Evolutionary conservation across 1,140 invertebrate genomes (phyloP).

Genomic region (Glossosoma conforme): DNA sequence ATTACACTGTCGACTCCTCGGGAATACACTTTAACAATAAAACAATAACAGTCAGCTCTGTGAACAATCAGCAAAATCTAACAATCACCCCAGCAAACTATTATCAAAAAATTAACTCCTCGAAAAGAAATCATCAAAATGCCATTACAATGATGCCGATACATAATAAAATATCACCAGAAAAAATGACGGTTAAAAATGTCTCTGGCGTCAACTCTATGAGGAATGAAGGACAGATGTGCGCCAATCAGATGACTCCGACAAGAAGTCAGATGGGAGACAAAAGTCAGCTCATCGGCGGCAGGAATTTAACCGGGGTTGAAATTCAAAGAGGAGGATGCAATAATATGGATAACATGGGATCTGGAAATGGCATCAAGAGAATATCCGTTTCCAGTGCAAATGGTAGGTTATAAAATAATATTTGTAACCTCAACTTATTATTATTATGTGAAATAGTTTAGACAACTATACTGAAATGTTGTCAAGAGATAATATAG

Average conservation of each 20-base stretch:
- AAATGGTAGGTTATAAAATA: conserved; percentile 24
- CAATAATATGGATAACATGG: conserved; percentile 22
- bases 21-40: conserved; percentile 41
- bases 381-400: conserved; percentile 22
- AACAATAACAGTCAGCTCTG: conserved; percentile 34
- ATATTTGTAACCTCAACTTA: conserved; percentile 10
- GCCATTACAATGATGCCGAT: conserved; percentile 38
- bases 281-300: conserved; percentile 8
- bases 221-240: conserved; percentile 24
- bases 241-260: conserved; percentile 23
- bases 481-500: no score
- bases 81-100: conserved; percentile 40
- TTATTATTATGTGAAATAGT: no score
- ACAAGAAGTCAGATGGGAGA: conserved; percentile 17
- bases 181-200: conserved; percentile 21
- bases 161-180: conserved; percentile 32
- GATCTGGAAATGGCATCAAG: conserved; percentile 23
- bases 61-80: conserved; percentile 36
- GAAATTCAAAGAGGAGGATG: conserved; percentile 23
- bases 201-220: conserved; percentile 32
- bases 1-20: conserved; percentile 40
- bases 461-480: no score
- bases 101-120: conserved; percentile 39
- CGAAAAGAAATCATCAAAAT: conserved; percentile 40
- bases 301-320: conserved; percentile 1